Percentiles rank a stretch among this genome's conserved stretches.
Conservation (phyloP, 2,797 vertebrate species). For the Anguilla anguilla region DNA sequence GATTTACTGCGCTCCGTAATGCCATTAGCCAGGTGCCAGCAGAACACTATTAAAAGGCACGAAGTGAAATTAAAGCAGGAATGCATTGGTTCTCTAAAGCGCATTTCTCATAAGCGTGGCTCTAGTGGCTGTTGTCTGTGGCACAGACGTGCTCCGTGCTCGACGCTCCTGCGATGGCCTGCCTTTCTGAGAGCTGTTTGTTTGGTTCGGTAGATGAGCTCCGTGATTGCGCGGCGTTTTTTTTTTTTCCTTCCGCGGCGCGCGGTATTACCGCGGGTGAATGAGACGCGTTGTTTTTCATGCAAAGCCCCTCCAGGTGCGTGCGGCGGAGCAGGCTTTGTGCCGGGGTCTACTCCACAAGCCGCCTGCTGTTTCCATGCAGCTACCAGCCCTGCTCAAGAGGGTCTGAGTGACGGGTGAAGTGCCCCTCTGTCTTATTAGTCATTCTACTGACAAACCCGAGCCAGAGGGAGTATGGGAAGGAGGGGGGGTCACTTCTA, state of each 20-base stretch:
- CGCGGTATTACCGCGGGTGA: background rate
- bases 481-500: constrained; percentile 25
- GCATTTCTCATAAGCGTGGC: background rate
- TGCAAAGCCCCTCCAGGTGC: background rate
- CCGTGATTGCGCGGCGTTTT: too few relatives aligned
- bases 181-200: background rate
- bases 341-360: background rate
- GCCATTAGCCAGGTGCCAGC: constrained; percentile 15
- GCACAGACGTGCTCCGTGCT: background rate
- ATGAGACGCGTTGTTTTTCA: background rate
- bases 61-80: constrained; percentile 3
- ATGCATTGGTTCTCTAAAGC: background rate
- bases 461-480: background rate
- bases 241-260: background rate
- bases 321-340: too few relatives aligned
- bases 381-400: background rate
- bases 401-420: background rate
- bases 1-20: constrained; percentile 10
- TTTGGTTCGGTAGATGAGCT: background rate
- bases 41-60: background rate
- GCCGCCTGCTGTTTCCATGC: background rate
- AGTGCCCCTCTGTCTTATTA: constrained; percentile 31
- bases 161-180: background rate
- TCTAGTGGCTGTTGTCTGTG: background rate
- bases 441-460: constrained; percentile 31